Conservation (phyloP, 2,888 invertebrate species). For the Parnassius glacialis region DNA sequence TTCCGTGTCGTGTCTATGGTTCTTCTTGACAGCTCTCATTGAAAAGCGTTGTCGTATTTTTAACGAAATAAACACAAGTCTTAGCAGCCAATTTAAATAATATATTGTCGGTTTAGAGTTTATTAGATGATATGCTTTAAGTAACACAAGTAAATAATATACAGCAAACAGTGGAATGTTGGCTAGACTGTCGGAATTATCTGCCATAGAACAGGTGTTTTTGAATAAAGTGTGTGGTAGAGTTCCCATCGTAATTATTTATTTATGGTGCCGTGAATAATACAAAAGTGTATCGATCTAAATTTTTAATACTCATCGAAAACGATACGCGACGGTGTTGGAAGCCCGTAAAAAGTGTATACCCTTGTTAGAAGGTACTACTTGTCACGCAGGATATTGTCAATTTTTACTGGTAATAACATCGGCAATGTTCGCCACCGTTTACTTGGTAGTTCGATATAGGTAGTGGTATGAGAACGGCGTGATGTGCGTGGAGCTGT, state of each 20-base stretch:
- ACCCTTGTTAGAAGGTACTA: constrained; percentile 40
- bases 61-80: constrained; percentile 64
- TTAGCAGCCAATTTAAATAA: constrained; percentile 33
- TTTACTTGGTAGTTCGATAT: constrained; percentile 28
- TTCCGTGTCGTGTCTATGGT: constrained; percentile 67
- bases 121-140: constrained; percentile 29
- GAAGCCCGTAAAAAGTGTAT: constrained; percentile 30
- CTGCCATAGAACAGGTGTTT: constrained; percentile 88
- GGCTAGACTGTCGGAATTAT: constrained; percentile 85
- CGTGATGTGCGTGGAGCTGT: constrained; percentile 36
- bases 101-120: constrained; percentile 33
- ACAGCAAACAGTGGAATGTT: constrained; percentile 50
- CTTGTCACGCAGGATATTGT: constrained; percentile 31
- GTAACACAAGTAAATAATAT: constrained; percentile 38
- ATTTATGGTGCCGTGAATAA: constrained; percentile 75
- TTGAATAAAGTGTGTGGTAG: constrained; percentile 83
- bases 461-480: constrained; percentile 43
- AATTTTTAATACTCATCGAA: constrained; percentile 25
- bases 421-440: constrained; percentile 35
- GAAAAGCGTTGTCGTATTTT: constrained; percentile 73
- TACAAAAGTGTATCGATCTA: constrained; percentile 74
- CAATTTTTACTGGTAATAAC: constrained; percentile 26
- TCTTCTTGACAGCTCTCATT: constrained; percentile 69
- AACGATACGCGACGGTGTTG: constrained; percentile 23
- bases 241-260: constrained; percentile 75